Evolutionary conservation across 1,140 invertebrate species (phyloP), one percentile per base, ranked within the genome.

Genomic region (Cataglyphis hispanica): DNA sequence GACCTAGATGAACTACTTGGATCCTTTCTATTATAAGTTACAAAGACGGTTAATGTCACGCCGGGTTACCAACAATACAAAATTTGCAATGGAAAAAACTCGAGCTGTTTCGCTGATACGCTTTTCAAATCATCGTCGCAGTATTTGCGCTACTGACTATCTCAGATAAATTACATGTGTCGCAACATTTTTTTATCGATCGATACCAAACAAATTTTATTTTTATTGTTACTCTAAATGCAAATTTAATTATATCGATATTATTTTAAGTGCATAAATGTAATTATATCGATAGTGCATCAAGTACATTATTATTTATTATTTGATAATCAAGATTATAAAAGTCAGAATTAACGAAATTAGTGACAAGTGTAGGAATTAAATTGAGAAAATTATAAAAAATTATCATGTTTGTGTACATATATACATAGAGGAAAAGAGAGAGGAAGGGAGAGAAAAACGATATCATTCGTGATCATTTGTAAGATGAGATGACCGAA

Each of bases 1-100:
- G 37, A 60, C 13, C 25, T 72, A 74, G 25, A 72, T 60, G 8
- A 58, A 10, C 43, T 16, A 22, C 31, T 74, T 31, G 13, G 72
- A 27, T 77, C 43, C 31, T 43, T 8, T 53, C 19, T 19, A 40
- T 63, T 31, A 4, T 19, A 46, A 83, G 53, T 43, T 67, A 27
- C 13, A 13, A 40, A 40, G 22, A 43, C 31, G 22, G 13, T n/a
- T 25, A 84, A 89, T 92, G 92, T 92, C 90, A 92, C 69, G 78
- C 66, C 76, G 89, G 92, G 90, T 93, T 93, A 91, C 91, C 86
- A 80, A 91, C 90, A 93, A 93, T 92, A 67, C 66, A 63, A 69
- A 66, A 92, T 93, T 92, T 92, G 84, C 91, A 92, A 90, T 92
- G 89, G 87, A 92, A 92, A 93, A 81, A 40, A 37, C 58, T 40